Evolutionary conservation across 2,113 vertebrate genomes (phyloP).

Genomic region (Malurus elegans): DNA sequence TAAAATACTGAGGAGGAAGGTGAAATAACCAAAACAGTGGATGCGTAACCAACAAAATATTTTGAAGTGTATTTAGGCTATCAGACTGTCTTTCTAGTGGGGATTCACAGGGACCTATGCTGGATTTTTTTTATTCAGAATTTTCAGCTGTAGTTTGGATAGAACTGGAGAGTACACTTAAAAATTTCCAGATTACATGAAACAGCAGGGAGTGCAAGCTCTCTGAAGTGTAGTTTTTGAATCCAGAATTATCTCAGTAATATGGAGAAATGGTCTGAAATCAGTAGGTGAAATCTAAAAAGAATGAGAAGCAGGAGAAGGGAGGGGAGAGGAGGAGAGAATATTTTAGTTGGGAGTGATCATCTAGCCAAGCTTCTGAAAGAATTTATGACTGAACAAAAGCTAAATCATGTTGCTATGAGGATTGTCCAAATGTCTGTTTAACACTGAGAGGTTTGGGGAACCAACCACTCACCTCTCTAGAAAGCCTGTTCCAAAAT

Average conservation of each 20-base stretch:
- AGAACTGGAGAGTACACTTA: not conserved
- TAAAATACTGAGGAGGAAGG: not conserved
- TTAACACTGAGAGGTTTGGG: not conserved
- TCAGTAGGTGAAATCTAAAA: not conserved
- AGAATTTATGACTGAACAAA: not conserved
- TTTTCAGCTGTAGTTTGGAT: not conserved
- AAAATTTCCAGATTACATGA: not conserved
- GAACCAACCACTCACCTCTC: fast-evolving
- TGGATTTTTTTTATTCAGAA: not conserved
- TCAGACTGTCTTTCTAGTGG: not conserved
- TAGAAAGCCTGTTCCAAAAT: not conserved
- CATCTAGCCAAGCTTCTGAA: not conserved
- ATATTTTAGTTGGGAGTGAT: not conserved
- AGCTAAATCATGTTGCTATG: not conserved
- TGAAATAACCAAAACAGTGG: not conserved
- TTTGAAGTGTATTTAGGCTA: not conserved
- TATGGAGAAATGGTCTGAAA: not conserved
- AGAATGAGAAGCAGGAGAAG: too few relatives aligned
- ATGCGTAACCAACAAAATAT: not conserved
- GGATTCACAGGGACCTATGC: not conserved
- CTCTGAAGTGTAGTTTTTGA: not conserved
- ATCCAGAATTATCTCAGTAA: not conserved
- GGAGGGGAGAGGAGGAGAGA: not conserved
- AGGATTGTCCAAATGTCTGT: not conserved
- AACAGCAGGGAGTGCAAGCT: not conserved